Percentiles rank a stretch among this genome's conserved stretches.
Conservation (phyloP, 2,888 invertebrate species). For the Melolontha melolontha region DNA sequence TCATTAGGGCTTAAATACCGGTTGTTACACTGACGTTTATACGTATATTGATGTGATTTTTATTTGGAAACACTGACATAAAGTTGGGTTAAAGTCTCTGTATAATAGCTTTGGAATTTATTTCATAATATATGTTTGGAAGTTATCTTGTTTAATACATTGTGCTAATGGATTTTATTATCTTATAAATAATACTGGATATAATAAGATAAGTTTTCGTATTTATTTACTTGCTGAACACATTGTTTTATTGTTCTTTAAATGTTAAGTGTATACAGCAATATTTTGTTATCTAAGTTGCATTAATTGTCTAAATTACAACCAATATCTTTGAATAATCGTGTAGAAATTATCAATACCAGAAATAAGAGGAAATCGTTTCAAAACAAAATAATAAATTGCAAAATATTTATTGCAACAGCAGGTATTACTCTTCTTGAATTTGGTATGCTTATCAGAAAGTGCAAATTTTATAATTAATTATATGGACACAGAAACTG, state of each 20-base stretch:
- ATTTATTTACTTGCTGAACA: background rate
- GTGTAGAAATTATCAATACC: no score
- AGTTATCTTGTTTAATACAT: constrained; percentile 14
- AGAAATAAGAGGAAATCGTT: no score
- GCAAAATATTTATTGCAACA: no score
- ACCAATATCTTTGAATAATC: no score
- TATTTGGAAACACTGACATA: constrained; percentile 24
- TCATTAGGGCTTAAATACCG: constrained; percentile 30
- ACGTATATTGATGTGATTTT: constrained; percentile 21
- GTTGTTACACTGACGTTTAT: constrained; percentile 37
- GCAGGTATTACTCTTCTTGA: no score
- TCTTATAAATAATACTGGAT: background rate
- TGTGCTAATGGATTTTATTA: constrained; percentile 25
- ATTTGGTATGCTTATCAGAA: no score
- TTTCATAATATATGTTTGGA: constrained; percentile 11
- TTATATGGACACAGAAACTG: no score
- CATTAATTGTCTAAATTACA: no score
- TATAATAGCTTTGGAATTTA: background rate
- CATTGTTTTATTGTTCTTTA: background rate
- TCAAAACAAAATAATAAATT: no score
- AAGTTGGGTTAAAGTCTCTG: background rate
- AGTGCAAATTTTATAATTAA: no score
- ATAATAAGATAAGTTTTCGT: background rate
- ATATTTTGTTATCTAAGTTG: no score
- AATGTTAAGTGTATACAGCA: no score